Evolutionary conservation across 2,113 vertebrate genomes (phyloP), one percentile per base, ranked within the genome.

Genomic region (Ictalurus punctatus): DNA sequence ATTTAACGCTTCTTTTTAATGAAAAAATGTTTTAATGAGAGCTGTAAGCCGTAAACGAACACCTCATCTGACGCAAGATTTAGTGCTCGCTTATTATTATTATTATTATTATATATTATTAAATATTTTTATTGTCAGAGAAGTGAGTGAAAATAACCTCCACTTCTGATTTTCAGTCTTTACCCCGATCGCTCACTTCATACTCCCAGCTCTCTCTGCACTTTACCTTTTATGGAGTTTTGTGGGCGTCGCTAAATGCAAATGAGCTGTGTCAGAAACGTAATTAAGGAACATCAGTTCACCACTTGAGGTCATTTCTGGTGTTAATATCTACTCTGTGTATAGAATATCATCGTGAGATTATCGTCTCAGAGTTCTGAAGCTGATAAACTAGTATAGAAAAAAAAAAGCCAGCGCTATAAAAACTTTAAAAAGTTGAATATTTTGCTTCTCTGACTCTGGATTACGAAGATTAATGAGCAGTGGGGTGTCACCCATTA

Each of bases 221-320:
- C 52, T 56, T 80, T 30, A 30, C 48, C 76, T 79, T n/a, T 52
- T 79, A 52, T 79, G 76, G 76, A 79, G 76, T 79, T 79, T 79
- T 79, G 44, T 52, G 76, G 76, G 40, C 44, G 76, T 78, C 10
- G 2, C 21, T 23, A 78, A 48, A 78, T 78, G 74, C 23, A 78
- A 78, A 78, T 25, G 40, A 76, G 73, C 25, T 2, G 69, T 34
- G 69, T 37, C n/a, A 34, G 13, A 71, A 71, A 71, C 16, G 34
- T 37, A 14, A 71, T 34, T 67, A n/a, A n/a, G 12, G 25, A 67
- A 67, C 12, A 30, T 58, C 3, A 69, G 16, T 14, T 69, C 27
- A 69, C 12, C 30, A 14, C n/a, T 69, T 14, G 0, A n/a, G 27
- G 65, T 30, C 30, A 13, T 69, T 13, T 9, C 34, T 37, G 34